Base-by-base conservation (phyloP, 2,797 vertebrate species). In the Spinus olivaceus region DNA sequence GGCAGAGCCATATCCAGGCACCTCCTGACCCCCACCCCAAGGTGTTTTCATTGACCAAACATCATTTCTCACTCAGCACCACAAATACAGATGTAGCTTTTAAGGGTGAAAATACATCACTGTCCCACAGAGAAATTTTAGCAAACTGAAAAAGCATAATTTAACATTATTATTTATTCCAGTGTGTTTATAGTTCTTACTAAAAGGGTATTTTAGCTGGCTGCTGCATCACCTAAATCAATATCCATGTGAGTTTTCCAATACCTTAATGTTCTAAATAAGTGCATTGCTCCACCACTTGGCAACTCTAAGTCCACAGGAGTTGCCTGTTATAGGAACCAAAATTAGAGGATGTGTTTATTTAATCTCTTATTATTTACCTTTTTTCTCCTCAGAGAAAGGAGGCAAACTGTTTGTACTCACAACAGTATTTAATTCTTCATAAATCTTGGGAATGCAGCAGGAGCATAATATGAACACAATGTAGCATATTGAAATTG, bases 121-220 rank as follows among this genome's bases (percentile, higher is more conserved):
- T 89, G 84, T 74, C 91, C 49, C 51, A 71, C 21, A 41, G 74
- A 91, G 81, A 49, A 91, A 85, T 92, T 94, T 80, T 22, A 92
- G 82, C 46, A 66, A 91, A 91, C 82, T 72, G 56, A 64, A 61
- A 86, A 77, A 77, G 78, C 83, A 22, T 89, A 63, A 92, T 94
- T 93, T 89, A 93, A 44, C 82, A 86, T 83, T 69, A 42, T 94
- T 95, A 90, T 92, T 97, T 94, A 95, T 89, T 69, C 85, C 79
- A 37, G 71, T n/a, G 46, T 27, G 28, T 74, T 92, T 81, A 65
- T 59, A 54, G 28, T 72, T 87, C 87, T 92, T 24, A 20, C 94
- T 95, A 64, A 91, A 96, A 95, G 88, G 84, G 69, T 73, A 70
- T 87, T 96, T 87, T 28, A 93, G 70, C 72, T 5, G 25, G 84